Percentiles rank a stretch among this genome's conserved stretches.
Conservation (phyloP, 2,888 invertebrate species). For the Lagria hirta region DNA sequence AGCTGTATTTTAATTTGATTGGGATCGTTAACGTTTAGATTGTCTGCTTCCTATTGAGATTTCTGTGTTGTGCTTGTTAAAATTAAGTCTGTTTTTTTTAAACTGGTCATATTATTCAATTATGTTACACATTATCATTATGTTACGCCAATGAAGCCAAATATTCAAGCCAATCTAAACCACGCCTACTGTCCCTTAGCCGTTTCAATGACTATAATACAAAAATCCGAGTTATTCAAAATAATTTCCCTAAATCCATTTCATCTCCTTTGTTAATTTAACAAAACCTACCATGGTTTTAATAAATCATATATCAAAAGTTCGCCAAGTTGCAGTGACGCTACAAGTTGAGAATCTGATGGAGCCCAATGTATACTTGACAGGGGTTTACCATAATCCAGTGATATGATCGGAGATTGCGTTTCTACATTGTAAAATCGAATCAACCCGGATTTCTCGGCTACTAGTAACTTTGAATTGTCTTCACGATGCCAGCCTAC, state of each 20-base stretch:
- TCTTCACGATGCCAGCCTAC: conserved; percentile 72
- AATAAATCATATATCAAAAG: conserved; percentile 69
- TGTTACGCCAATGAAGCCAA: too few relatives aligned
- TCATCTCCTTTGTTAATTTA: conserved; percentile 2
- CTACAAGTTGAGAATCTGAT: conserved; percentile 62
- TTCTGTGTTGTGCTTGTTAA: too few relatives aligned
- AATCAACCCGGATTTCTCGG: conserved; percentile 73
- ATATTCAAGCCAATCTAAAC: too few relatives aligned
- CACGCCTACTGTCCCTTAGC: too few relatives aligned
- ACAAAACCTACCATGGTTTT: conserved; percentile 61
- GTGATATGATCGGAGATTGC: conserved; percentile 66
- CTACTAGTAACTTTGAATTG: conserved; percentile 69
- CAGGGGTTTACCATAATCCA: conserved; percentile 65
- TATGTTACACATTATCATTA: too few relatives aligned
- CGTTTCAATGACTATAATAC: too few relatives aligned
- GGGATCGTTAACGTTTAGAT: too few relatives aligned
- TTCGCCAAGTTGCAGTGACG: conserved; percentile 67
- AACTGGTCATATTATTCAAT: too few relatives aligned
- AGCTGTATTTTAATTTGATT: too few relatives aligned
- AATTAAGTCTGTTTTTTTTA: too few relatives aligned
- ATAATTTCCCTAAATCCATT: background rate
- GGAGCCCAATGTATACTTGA: conserved; percentile 72
- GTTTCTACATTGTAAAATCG: conserved; percentile 71
- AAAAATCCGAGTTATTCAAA: background rate
- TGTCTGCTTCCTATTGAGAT: too few relatives aligned